phyloP scores from a whole-genome alignment of 2,888 invertebrate species.

The Rhagophthalmus giganteus region DNA sequence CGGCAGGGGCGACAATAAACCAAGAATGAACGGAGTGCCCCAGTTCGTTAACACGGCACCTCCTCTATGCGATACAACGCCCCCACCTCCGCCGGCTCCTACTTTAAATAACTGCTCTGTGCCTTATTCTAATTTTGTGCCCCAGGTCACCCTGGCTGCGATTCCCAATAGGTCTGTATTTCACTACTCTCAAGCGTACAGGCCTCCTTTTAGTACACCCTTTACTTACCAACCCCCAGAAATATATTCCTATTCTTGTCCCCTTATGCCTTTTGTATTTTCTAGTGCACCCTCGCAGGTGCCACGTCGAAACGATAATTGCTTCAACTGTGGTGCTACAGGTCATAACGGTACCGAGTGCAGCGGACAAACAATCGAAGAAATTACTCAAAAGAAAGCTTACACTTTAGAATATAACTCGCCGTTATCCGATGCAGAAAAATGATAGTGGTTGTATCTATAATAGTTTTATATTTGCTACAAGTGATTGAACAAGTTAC shows the following conservation, averaged over 20 bases:
- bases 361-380: constrained; percentile 89
- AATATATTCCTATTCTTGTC: constrained; percentile 53
- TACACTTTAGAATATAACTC: constrained; percentile 67
- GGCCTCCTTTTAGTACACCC: constrained; percentile 51
- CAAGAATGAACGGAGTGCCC: constrained; percentile 45
- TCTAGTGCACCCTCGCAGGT: constrained; percentile 57
- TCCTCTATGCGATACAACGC: constrained; percentile 47
- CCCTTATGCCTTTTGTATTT: constrained; percentile 50
- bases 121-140: constrained; percentile 58
- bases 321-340: constrained; percentile 90
- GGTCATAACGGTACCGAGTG: constrained; percentile 86
- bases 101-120: constrained; percentile 56
- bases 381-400: constrained; percentile 76
- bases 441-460: constrained; percentile 34
- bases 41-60: constrained; percentile 38
- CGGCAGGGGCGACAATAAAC: constrained; percentile 39
- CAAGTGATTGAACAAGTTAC: constrained; percentile 41
- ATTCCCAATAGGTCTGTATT: constrained; percentile 46
- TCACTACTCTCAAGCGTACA: constrained; percentile 49
- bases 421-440: constrained; percentile 40
- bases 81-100: constrained; percentile 58
- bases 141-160: constrained; percentile 35
- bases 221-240: constrained; percentile 60
- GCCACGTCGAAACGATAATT: constrained; percentile 68
- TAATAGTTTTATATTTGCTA: constrained; percentile 24